These are phyloP conservation scores for Oreochromis grahami DNA, from an alignment of 2,797 vertebrate species.

Conservation along the genomic window DNA sequence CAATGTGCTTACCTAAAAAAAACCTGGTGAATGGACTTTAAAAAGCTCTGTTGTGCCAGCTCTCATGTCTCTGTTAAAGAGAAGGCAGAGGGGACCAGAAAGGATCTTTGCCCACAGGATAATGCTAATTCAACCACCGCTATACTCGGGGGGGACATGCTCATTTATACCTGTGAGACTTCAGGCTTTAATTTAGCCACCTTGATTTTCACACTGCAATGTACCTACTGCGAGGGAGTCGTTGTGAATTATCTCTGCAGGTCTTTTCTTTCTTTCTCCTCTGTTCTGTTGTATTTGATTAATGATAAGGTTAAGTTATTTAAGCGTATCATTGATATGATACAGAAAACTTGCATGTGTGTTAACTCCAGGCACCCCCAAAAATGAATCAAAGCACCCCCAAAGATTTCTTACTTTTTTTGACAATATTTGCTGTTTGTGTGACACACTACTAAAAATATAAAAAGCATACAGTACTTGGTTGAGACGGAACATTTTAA, in stretches of 20 bases:
- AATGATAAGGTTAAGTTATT: not conserved
- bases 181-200: slow-evolving; percentile 16
- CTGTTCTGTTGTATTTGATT: not conserved
- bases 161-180: slow-evolving; percentile 13
- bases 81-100: slow-evolving; percentile 7
- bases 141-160: not conserved
- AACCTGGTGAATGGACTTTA: slow-evolving; percentile 41
- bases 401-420: no score
- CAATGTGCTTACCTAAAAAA: slow-evolving; percentile 36
- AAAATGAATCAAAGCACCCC: no score
- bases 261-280: not conserved
- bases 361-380: no score
- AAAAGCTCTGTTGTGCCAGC: slow-evolving; percentile 22
- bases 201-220: slow-evolving; percentile 14
- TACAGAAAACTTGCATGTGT: not conserved
- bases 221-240: not conserved
- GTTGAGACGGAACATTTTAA: no score
- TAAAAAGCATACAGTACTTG: no score
- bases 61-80: slow-evolving; percentile 22
- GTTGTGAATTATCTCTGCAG: not conserved
- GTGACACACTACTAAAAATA: no score
- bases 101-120: not conserved
- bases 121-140: not conserved
- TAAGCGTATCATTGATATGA: slow-evolving; percentile 5
- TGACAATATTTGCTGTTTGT: no score